phyloP scores from a whole-genome alignment of 37 sponge, comb jelly and placozoan species.

The Aplysina aerophoba region DNA sequence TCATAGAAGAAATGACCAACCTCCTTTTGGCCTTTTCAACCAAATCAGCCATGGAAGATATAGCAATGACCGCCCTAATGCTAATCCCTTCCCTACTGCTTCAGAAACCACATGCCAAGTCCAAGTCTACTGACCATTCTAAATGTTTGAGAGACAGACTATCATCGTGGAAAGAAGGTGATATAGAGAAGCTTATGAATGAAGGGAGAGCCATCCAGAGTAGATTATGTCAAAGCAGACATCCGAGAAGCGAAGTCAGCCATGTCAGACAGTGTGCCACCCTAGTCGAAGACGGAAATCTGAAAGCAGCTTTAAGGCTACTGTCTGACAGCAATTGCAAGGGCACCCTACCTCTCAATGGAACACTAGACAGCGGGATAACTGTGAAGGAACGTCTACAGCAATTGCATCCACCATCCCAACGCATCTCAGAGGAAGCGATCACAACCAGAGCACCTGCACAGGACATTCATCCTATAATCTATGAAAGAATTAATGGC shows the following conservation, averaged over 20 bases:
- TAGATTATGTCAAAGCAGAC: not conserved
- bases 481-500: not conserved
- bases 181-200: not conserved
- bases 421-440: not conserved
- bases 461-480: not conserved
- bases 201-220: not conserved
- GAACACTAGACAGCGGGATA: not conserved
- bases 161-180: not conserved
- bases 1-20: not conserved
- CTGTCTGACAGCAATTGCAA: not conserved
- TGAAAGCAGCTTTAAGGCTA: not conserved
- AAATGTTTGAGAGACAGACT: not conserved
- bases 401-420: conserved; percentile 6
- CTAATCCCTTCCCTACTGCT: not conserved
- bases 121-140: not conserved
- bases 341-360: not conserved
- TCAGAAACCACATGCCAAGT: not conserved
- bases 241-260: not conserved
- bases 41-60: not conserved
- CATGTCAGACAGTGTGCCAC: not conserved
- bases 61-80: not conserved
- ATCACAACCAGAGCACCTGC: not conserved
- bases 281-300: not conserved
- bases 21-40: not conserved
- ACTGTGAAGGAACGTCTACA: not conserved